Evolutionary conservation across 1,140 invertebrate genomes (phyloP), one percentile per base, ranked within the genome.

Genomic region (Drosophila persimilis): DNA sequence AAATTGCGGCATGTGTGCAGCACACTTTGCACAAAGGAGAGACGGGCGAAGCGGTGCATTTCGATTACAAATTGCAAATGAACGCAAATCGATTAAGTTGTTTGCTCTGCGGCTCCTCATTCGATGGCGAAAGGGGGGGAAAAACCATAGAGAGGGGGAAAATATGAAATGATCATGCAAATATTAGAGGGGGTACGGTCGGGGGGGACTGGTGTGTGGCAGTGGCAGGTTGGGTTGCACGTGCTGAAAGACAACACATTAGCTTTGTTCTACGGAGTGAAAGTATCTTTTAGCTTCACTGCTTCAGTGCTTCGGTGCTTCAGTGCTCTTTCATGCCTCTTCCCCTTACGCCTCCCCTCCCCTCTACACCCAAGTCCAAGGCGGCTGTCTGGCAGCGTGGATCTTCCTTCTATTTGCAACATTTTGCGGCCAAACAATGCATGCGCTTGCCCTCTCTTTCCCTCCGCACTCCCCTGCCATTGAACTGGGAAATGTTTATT

Each of bases 11-110:
- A 86, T 80, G 77, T 81, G 77, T 69, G 72, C 73, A 79, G 77
- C 77, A 75, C 72, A 84, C 80, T 75, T 79, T 75, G 73, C 78
- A 81, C 58, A 58, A 63, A 48, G 48, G 71, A 51, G 44, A 39
- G 26, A 41, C 20, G 39, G 45, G 43, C 35, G 22, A 22, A 15
- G 39, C 57, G 57, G 35, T 63, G 62, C 77, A 72, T 60, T 57
- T 77, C 64, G 77, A 83, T 88, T 81, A 88, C 83, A 88, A 88
- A 88, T 88, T 88, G 83, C 84, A 86, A 88, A 86, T 86, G 83
- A 88, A 89, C 84, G 78, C 76, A 73, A 88, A 89, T 88, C 83
- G 83, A 88, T 88, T 83, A 83, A 88, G 83, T 88, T 88, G 84
- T 86, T 84, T 73, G 72, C 56, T 69, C 31, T 60, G 61, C 22